Conservation (phyloP, 1,140 invertebrate genomes). For the Achroia grisella region DNA sequence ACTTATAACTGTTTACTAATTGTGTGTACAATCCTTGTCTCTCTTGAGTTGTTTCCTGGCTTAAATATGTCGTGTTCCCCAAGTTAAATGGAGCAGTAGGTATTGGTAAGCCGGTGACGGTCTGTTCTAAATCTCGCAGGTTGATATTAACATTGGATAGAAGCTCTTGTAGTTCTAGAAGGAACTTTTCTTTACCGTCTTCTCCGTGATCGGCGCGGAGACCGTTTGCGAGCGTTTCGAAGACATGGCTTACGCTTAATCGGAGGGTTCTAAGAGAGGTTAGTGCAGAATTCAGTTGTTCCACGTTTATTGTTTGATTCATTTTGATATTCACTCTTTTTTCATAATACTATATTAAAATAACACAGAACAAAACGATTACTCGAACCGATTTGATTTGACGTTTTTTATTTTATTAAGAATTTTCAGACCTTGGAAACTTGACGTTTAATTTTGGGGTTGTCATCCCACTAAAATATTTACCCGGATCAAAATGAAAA, state of each 20-base stretch:
- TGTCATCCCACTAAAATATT: too few species aligned
- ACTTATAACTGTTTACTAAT: constrained; percentile 91
- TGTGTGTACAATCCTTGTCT: constrained; percentile 90
- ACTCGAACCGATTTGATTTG: too few species aligned
- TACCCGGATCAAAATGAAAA: too few species aligned
- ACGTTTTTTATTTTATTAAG: too few species aligned
- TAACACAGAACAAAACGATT: too few species aligned
- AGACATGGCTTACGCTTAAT: constrained; percentile 87
- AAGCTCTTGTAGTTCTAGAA: constrained; percentile 86
- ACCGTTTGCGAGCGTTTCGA: constrained; percentile 86
- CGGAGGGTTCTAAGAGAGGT: constrained; percentile 83
- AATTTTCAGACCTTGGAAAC: too few species aligned
- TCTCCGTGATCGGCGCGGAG: constrained; percentile 83
- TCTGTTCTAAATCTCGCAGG: constrained; percentile 85
- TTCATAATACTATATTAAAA: constrained; percentile 6
- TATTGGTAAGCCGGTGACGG: constrained; percentile 80
- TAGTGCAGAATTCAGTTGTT: constrained; percentile 83
- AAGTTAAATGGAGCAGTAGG: constrained; percentile 85
- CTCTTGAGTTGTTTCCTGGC: constrained; percentile 91
- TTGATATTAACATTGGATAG: constrained; percentile 84
- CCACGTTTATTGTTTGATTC: constrained; percentile 74
- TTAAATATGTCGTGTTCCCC: constrained; percentile 87
- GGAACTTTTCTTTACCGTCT: constrained; percentile 86
- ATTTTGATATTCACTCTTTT: constrained; percentile 22
- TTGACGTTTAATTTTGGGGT: not conserved